These are phyloP conservation scores for Alces alces DNA, from an alignment of 2,113 vertebrate genomes.

Conservation along the genomic window DNA sequence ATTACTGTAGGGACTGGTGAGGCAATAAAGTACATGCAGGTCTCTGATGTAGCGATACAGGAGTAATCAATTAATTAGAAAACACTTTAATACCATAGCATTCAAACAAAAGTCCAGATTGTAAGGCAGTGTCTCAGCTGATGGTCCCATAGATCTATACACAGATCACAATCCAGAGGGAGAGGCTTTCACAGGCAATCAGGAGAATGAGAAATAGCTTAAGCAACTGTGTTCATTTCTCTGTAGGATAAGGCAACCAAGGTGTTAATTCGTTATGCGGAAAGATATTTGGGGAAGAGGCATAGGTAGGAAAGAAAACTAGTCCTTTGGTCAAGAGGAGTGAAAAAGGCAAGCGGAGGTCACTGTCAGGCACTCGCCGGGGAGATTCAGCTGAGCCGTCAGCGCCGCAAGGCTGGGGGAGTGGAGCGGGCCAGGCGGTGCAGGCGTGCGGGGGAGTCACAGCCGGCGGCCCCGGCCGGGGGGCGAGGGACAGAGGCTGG, in stretches of 20 bases:
- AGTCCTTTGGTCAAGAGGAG: too few relatives aligned
- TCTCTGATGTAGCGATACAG: neutral
- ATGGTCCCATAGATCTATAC: neutral
- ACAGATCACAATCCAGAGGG: neutral
- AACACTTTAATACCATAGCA: neutral
- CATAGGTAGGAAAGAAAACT: neutral
- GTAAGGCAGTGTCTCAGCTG: neutral
- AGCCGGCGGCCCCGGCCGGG: neutral
- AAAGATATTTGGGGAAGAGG: neutral
- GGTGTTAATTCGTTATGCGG: neutral
- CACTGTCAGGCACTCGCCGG: neutral
- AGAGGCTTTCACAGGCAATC: neutral
- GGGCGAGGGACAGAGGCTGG: too few relatives aligned
- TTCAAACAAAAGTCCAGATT: neutral
- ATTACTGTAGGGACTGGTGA: neutral
- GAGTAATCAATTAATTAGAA: neutral
- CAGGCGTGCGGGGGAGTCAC: rapidly evolving
- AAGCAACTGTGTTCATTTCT: neutral
- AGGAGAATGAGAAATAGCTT: neutral
- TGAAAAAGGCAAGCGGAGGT: neutral
- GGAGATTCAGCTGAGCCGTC: neutral
- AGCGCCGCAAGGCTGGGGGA: neutral
- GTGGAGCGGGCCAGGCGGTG: neutral
- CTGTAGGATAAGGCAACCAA: neutral
- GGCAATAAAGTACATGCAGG: neutral